phyloP scores from a whole-genome alignment of 2,888 invertebrate species.

The Zeuzera pyrina region DNA sequence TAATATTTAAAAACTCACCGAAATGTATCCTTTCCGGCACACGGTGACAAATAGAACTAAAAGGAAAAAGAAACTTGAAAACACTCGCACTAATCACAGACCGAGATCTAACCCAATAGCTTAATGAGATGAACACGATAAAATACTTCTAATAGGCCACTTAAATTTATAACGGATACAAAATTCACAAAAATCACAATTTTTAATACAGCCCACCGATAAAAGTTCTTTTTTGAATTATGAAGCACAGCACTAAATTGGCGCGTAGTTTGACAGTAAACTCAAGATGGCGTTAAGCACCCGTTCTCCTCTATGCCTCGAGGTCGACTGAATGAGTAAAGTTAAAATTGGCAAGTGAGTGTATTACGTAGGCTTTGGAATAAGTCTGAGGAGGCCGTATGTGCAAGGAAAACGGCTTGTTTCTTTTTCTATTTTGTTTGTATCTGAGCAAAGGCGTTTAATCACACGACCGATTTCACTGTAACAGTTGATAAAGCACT shows the following conservation, averaged over 20 bases:
- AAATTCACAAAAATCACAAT: conserved; percentile 1
- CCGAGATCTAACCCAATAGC: conserved; percentile 15
- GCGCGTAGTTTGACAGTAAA: conserved; percentile 44
- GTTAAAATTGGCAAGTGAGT: conserved; percentile 29
- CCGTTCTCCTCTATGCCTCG: conserved; percentile 46
- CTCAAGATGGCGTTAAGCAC: conserved; percentile 37
- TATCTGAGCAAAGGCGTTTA: no score
- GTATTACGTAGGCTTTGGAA: conserved; percentile 45
- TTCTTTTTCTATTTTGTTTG: no score
- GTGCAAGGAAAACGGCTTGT: conserved; percentile 58
- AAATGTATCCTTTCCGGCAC: conserved; percentile 26
- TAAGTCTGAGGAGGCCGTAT: conserved; percentile 44
- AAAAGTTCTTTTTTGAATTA: background rate
- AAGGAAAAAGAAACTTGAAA: conserved; percentile 20
- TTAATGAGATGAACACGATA: conserved; percentile 17
- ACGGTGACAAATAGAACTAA: conserved; percentile 27
- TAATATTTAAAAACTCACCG: conserved; percentile 25
- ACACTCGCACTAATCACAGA: conserved; percentile 36
- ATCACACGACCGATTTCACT: no score
- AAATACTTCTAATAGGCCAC: conserved; percentile 7
- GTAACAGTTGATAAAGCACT: no score
- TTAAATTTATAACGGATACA: background rate
- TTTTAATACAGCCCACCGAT: background rate
- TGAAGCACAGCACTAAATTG: conserved; percentile 32
- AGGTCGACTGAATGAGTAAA: conserved; percentile 61